These are phyloP conservation scores for Ostrea denselamellosa DNA, from an alignment of 1,140 invertebrate genomes.

Conservation along the genomic window DNA sequence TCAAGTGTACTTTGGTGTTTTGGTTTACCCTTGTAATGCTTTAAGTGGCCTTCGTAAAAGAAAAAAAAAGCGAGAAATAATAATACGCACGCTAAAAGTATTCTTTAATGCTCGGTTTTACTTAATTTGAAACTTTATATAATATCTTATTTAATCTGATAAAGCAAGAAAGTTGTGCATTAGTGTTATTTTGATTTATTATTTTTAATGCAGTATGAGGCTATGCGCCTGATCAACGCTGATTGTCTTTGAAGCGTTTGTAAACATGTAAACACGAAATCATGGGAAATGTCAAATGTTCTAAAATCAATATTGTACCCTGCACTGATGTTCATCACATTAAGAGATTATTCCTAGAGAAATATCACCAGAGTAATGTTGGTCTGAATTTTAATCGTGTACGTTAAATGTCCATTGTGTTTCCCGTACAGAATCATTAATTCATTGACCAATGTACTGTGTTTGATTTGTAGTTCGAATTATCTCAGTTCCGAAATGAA, in stretches of 20 bases:
- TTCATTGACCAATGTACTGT: neutral
- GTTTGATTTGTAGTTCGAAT: neutral
- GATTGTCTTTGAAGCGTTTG: constrained; percentile 25
- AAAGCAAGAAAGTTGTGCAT: too few species aligned
- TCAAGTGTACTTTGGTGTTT: neutral
- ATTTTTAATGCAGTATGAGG: neutral
- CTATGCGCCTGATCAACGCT: neutral
- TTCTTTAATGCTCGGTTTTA: too few species aligned
- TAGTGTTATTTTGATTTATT: neutral
- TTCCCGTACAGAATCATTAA: neutral
- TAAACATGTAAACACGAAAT: neutral
- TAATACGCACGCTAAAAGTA: too few species aligned
- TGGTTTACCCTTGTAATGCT: neutral
- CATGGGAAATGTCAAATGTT: neutral
- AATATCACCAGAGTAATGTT: neutral
- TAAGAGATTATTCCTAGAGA: neutral
- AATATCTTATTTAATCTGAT: too few species aligned
- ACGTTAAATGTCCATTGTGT: too few species aligned
- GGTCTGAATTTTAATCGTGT: neutral
- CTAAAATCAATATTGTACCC: neutral
- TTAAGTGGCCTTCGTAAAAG: neutral
- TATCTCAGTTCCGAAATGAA: constrained; percentile 2
- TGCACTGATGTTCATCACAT: neutral
- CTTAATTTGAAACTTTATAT: too few species aligned
- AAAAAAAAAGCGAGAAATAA: neutral